Percentiles rank a stretch among this genome's conserved stretches.
Conservation (phyloP, 2,113 vertebrate genomes). For the Acinonyx jubatus region DNA sequence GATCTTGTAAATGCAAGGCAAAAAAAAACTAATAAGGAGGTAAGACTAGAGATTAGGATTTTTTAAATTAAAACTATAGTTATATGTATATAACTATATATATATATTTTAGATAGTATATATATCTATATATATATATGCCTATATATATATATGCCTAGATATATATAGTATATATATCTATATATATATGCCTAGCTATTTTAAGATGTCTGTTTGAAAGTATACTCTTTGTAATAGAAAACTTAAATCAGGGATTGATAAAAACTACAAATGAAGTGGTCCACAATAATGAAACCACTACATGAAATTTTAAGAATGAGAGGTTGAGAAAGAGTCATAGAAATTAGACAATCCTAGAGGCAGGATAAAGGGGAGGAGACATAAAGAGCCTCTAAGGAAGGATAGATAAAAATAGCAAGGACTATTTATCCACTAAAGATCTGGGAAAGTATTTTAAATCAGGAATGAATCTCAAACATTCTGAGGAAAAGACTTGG, state of each 20-base stretch:
- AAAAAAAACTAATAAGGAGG: neutral
- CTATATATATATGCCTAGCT: neutral
- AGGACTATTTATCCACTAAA: neutral
- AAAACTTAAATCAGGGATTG: neutral
- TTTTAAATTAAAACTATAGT: neutral
- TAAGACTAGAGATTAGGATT: neutral
- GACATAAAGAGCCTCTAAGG: neutral
- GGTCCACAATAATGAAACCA: neutral
- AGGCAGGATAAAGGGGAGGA: neutral
- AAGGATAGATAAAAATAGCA: neutral
- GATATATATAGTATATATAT: neutral
- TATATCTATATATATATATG: neutral
- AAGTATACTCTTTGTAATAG: neutral
- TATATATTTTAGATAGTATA: neutral
- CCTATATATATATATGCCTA: too few relatives aligned
- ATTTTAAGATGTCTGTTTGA: constrained; percentile 27
- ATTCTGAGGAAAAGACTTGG: constrained; percentile 40
- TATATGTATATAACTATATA: too few relatives aligned
- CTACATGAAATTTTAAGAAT: neutral
- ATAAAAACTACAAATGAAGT: neutral
- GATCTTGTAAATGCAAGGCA: constrained; percentile 1
- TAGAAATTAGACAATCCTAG: neutral
- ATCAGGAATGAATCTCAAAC: neutral
- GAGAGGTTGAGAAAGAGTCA: neutral
- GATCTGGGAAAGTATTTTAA: constrained; percentile 33